Evolutionary conservation across 2,888 invertebrate species (phyloP), one percentile per base, ranked within the genome.

Genomic region (Catocala fraxini): DNA sequence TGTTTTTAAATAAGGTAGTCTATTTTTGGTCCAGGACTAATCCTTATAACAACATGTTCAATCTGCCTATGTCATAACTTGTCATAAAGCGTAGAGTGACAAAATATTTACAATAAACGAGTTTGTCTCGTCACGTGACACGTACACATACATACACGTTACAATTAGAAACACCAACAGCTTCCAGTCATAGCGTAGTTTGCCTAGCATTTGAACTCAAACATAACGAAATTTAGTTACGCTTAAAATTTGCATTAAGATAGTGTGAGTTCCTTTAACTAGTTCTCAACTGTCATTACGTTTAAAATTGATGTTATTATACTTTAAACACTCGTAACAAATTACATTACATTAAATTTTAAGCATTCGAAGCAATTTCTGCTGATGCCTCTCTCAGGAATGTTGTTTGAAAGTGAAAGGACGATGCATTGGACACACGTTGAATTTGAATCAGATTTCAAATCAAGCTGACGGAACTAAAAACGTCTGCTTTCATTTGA

Each of bases 381-480:
- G 70, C 55, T 43, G 56, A 57, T 55, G 43, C 45, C 48, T 48
- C 48, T 52, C 62, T 60, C 34, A 63, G 62, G 71, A 76, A 68
- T 75, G 73, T 71, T 49, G 71, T 84, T 82, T 70, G 82, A 85
- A 89, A 89, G 87, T 88, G 88, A 89, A 87, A 86, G 86, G 85
- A 86, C 81, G 77, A 68, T 54, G 63, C 56, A 63, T 70, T 67
- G 55, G 46, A 51, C 70, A 65, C 65, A 65, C 61, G 73, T 65
- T 63, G 65, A 66, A 83, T 79, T 84, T 80, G 70, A 81, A 82
- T 84, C 79, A 71, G 68, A 75, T 78, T 81, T 75, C 65, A 74
- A 75, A 76, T 71, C 55, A 57, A 64, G 60, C 56, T 67, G 66
- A 70, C 69, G 79, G 66, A 77, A 79, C 76, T 82, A 77, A 75